Percentiles rank a stretch among this genome's conserved stretches.
Evolutionary conservation across 1,140 invertebrate genomes (phyloP).

Genomic region (Tetragonula clypearis): DNA sequence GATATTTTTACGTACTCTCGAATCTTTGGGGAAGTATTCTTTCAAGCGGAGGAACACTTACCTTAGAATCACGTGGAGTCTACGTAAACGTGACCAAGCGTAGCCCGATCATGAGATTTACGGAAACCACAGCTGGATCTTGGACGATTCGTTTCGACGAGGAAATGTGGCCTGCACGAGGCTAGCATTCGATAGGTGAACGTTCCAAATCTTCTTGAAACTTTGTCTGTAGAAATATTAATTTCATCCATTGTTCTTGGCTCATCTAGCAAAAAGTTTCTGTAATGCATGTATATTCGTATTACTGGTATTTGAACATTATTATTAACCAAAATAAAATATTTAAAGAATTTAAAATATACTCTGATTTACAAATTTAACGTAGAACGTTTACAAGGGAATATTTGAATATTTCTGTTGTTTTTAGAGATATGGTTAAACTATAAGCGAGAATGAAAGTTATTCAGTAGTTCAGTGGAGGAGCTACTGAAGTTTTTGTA

Average conservation of each 20-base stretch:
- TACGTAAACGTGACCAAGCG: constrained; percentile 10
- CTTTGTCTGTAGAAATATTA: not conserved
- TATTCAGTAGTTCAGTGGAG: no score
- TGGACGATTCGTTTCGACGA: not conserved
- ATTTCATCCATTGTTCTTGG: not conserved
- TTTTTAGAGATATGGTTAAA: no score
- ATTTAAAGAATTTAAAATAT: not conserved
- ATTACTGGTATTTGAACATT: no score
- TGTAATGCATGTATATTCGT: not conserved
- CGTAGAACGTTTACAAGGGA: no score
- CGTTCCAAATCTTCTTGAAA: not conserved
- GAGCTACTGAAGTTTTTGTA: no score
- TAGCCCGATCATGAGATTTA: constrained; percentile 8
- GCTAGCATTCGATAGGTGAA: not conserved
- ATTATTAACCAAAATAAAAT: not conserved
- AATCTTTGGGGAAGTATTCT: not conserved
- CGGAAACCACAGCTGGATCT: constrained; percentile 21
- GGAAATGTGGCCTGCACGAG: constrained; percentile 28
- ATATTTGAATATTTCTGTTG: no score
- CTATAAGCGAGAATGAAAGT: no score
- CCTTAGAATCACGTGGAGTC: not conserved
- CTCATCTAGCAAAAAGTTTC: not conserved
- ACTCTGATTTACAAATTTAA: not conserved
- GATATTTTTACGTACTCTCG: not conserved
- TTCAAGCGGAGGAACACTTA: not conserved